Conservation (phyloP, 2,113 vertebrate genomes). For the Garra rufa region DNA sequence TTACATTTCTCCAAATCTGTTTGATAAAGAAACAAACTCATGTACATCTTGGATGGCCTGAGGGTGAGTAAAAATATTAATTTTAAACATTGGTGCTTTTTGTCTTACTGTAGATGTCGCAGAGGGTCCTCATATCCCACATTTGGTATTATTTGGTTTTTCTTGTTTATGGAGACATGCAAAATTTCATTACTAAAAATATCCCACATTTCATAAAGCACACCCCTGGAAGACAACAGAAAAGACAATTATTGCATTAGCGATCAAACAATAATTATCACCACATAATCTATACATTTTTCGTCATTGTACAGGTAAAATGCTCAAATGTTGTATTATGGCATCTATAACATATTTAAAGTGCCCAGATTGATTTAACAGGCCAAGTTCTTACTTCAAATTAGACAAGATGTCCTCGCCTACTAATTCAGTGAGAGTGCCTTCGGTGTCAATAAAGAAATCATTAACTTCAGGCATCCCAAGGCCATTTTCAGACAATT, state of each 20-base stretch:
- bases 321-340: background rate
- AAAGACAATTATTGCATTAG: background rate
- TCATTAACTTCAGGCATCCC: constrained; percentile 18
- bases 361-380: background rate
- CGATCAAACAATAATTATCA: background rate
- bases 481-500: background rate
- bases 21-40: background rate
- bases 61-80: too few relatives aligned
- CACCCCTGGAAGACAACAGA: background rate
- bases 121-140: background rate
- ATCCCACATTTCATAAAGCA: background rate
- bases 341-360: background rate
- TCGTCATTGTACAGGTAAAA: background rate
- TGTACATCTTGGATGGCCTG: background rate
- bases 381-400: background rate
- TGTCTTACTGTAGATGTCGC: background rate
- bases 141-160: background rate
- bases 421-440: background rate
- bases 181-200: background rate
- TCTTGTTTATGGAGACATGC: background rate
- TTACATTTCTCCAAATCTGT: too few relatives aligned
- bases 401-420: background rate
- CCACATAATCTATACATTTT: background rate
- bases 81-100: too few relatives aligned
- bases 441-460: background rate